Evolutionary conservation across 2,888 invertebrate species (phyloP), one percentile per base, ranked within the genome.

Genomic region (Oscheius sp.): DNA sequence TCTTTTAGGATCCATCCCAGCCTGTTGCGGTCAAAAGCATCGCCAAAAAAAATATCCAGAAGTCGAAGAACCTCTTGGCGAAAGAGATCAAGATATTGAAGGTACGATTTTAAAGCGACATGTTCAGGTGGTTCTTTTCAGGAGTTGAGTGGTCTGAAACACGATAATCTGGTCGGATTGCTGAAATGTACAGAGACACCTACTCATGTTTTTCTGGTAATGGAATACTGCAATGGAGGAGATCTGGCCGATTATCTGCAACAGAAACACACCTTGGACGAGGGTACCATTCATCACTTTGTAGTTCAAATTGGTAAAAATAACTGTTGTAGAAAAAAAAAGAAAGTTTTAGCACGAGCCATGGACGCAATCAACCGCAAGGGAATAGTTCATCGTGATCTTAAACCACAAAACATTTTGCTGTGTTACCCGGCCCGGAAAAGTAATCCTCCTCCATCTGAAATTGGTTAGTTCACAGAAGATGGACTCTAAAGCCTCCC

Each of bases 71-170:
- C 91, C 92, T 99, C 81, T 93, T 99, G 60, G 95, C 95, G 79
- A 99, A 99, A 90, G 99, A 99, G 92, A 99, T 99, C 83, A 97
- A 97, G 92, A 99, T 99, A 89, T 92, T 99, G 72, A 96, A 96
- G 92, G 94, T 94, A 21, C 21, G 55, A 37, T 11, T 60, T 35
- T 21, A 33, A n/a, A 60, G 10, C 13, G 11, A 32, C 33, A 29
- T 13, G 13, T 59, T 33, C 13, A 9, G 42, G 3, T 7, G 1
- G 9, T 60, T 10, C 5, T 55, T 70, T 79, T 32, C 62, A 94
- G 93, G 98, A 99, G 91, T 91, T 99, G 89, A 97, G 97, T 37
- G 95, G 95, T 90, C 92, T 98, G 72, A 96, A 98, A 90, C 98
- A 99, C 92, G 96, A 97, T 89, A 98, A 99, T 92, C 95, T 99